Evolutionary conservation across 1,140 invertebrate genomes (phyloP).

Genomic region (Psix sp.): DNA sequence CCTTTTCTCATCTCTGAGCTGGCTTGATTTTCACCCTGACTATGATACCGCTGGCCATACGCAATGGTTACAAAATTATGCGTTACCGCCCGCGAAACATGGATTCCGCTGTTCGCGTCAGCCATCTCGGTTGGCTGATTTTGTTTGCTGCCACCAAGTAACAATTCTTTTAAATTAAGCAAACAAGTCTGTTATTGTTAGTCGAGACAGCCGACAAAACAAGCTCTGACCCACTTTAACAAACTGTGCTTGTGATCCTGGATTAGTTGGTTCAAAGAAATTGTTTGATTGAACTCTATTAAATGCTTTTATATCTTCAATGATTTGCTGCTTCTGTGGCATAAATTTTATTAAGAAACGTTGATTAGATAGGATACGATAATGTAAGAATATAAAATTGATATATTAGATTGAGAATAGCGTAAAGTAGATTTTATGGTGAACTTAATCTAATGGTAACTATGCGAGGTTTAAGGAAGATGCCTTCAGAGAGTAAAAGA

Average conservation of each 20-base stretch:
- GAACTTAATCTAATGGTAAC: slow-evolving; percentile 20
- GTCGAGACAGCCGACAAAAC: slow-evolving; percentile 2
- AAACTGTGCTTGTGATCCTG: slow-evolving; percentile 1
- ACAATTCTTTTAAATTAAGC: slow-evolving; percentile 44
- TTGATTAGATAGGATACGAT: slow-evolving; percentile 2
- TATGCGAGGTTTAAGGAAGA: slow-evolving; percentile 2
- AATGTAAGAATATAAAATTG: slow-evolving; percentile 8
- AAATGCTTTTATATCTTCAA: background rate
- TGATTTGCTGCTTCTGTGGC: too few relatives aligned
- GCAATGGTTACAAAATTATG: slow-evolving; percentile 48
- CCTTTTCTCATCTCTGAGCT: slow-evolving; percentile 45
- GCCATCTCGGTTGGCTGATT: slow-evolving; percentile 21
- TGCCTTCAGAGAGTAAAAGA: too few relatives aligned
- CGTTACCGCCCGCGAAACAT: slow-evolving; percentile 48
- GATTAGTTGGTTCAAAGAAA: background rate
- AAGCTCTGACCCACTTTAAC: slow-evolving; percentile 5
- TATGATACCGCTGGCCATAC: slow-evolving; percentile 30
- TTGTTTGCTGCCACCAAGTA: slow-evolving; percentile 27
- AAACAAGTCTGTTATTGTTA: slow-evolving; percentile 33
- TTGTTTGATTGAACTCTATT: slow-evolving; percentile 2
- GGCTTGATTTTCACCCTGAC: slow-evolving; percentile 31
- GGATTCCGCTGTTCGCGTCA: slow-evolving; percentile 23
- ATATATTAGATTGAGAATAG: slow-evolving; percentile 8
- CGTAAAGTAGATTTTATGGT: slow-evolving; percentile 23
- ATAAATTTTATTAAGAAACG: too few relatives aligned